Base-by-base conservation (phyloP, 2,797 vertebrate genomes). In the Denticeps clupeoides region DNA sequence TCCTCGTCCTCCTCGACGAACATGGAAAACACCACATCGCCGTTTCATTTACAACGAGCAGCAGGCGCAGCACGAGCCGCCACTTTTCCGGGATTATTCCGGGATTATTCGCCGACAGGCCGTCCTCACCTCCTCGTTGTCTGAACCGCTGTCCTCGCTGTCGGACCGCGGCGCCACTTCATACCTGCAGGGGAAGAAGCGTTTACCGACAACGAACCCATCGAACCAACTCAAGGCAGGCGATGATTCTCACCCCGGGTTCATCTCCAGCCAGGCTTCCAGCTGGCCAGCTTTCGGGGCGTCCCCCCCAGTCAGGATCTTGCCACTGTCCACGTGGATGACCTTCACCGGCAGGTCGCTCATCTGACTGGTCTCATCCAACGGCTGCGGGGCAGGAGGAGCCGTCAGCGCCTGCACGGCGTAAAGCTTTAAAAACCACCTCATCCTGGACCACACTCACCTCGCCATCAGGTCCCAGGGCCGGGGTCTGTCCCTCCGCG, bases 311-410 rank as follows among this genome's bases (percentile, higher is more conserved):
- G 87, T 89, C 40, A 97, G 82, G 70, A 96, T 91, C 68, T 93
- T 95, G 5, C 93, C 93, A 0, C 91, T 96, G 58, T 97, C 92
- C 61, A 91, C 82, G 0, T 97, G 91, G 64, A 97, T 93, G 59
- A 97, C 88, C 53, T 93, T 96, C 35, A 97, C 91, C 0, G 89
- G 92, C 1, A 97, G 87, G 69, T 97, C 93, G 0, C 93, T 97
- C 93, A 97, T 97, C 54, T 97, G 93, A 76, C 93, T 97, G 4
- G 90, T 97, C 71, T 97, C 93, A 0, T 97, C 93, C 70, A 97
- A 66, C 0, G 89, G 93, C 93, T 97, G 68, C 1, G n/a, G n/a
- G n/a, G n/a, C 49, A 43, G 45, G 27, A 29, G 6, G 21, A 53
- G 31, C 27, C 16, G n/a, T 6, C 10, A 27, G 24, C 26, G 29